A percentile compares a stretch with the other conserved stretches of the same genome.
These are phyloP conservation scores for Bovichtus diacanthus DNA, from an alignment of 2,797 vertebrate genomes.

Conservation along the genomic window DNA sequence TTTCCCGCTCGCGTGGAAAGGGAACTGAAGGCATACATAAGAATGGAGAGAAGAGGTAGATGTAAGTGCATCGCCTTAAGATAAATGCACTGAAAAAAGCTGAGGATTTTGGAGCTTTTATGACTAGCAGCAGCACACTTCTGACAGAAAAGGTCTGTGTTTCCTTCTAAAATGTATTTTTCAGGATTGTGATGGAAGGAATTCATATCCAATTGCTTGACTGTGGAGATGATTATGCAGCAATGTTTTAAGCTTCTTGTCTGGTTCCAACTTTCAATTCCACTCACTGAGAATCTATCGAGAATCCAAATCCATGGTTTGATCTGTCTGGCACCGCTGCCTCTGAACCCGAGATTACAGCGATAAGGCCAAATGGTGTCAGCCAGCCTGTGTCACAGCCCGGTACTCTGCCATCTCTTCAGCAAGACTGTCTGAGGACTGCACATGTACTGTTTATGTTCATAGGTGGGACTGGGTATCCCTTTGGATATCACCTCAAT, in stretches of 20 bases:
- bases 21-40: slow-evolving; percentile 13
- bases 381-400: slow-evolving; percentile 18
- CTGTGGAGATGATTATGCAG: slow-evolving; percentile 3
- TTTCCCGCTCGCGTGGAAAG: slow-evolving; percentile 27
- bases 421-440: not conserved
- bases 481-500: not conserved
- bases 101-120: not conserved
- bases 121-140: slow-evolving; percentile 6
- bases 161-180: slow-evolving; percentile 12
- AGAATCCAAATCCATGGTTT: slow-evolving; percentile 17
- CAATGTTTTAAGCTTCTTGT: slow-evolving; percentile 7
- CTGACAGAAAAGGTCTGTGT: not conserved
- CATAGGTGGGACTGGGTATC: not conserved
- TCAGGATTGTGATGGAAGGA: slow-evolving; percentile 6
- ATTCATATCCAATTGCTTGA: slow-evolving; percentile 10
- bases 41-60: slow-evolving; percentile 13
- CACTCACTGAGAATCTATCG: slow-evolving; percentile 9
- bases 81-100: not conserved
- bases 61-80: not conserved
- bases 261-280: slow-evolving; percentile 25
- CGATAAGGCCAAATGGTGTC: slow-evolving; percentile 18
- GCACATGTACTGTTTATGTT: slow-evolving; percentile 10
- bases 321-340: slow-evolving; percentile 17
- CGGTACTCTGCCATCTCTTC: slow-evolving; percentile 6
- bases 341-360: slow-evolving; percentile 3